Evolutionary conservation across 2,797 vertebrate species (phyloP), one percentile per base, ranked within the genome.

Genomic region (Alectoris magna): DNA sequence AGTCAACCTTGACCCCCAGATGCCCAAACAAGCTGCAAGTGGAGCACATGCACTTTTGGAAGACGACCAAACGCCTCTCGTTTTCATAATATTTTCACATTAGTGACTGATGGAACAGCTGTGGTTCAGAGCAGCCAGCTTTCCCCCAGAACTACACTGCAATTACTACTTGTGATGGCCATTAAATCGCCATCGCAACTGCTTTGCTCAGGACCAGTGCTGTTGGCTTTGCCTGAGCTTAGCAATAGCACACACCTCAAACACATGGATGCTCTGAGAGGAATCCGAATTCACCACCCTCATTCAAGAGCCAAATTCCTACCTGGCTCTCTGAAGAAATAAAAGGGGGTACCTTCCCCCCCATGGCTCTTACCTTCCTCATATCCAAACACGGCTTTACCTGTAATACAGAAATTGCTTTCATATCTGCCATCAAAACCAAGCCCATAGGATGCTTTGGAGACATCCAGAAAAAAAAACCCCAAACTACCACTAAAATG

Each of bases 1-100:
- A 62, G 19, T 63, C 94, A 93, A 19, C 69, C 77, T 81, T 93
- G 92, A 91, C 87, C 74, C 69, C 87, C 63, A 78, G 53, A 86
- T 63, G 67, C 85, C 87, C 91, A 94, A 94, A 75, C 34, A 53
- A 59, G 29, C 67, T 64, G 29, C 41, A 80, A 94, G 71, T 36
- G 39, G n/a, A 80, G 38, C 43, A 17, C 14, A 7, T 51, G 26
- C 59, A 74, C 44, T 49, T 84, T 29, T 82, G 94, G 87, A 82
- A 72, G 29, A 44, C 29, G 27, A 39, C 82, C 78, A 84, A 93
- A 73, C 6, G 11, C 44, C 58, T 84, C 46, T 78, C 82, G 75
- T 13, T 90, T 91, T 85, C 44, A 14, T 69, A 29, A 49, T 73
- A 22, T 83, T 93, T 94, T 82, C 70, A 75, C 70, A n/a, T 15